A percentile compares a stretch with the other conserved stretches of the same genome.
Conservation (phyloP, 2,888 invertebrate species). For the Ceraclea dissimilis region DNA sequence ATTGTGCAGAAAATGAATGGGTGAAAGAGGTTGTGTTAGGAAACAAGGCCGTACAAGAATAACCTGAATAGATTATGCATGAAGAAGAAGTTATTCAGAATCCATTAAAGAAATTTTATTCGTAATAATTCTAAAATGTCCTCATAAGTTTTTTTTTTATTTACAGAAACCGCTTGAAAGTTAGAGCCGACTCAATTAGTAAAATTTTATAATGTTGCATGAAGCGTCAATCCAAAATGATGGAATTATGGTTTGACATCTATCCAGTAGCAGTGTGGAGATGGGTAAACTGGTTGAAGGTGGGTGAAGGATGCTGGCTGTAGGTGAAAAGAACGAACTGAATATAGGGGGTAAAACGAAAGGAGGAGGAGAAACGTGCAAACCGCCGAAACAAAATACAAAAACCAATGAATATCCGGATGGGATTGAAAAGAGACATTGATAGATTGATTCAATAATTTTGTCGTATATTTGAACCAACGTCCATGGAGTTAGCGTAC, state of each 20-base stretch:
- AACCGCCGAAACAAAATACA: slow-evolving; percentile 12
- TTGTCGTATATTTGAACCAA: too few relatives aligned
- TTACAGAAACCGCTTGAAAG: too few relatives aligned
- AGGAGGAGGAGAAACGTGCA: neutral
- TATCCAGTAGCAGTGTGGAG: neutral
- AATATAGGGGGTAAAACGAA: neutral
- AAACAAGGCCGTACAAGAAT: too few relatives aligned
- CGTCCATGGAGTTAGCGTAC: too few relatives aligned
- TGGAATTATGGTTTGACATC: slow-evolving; percentile 10
- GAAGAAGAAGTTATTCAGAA: too few relatives aligned
- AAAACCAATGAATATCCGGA: slow-evolving; percentile 11
- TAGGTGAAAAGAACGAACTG: neutral
- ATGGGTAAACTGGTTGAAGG: neutral
- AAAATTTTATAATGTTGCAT: neutral
- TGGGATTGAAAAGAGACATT: slow-evolving; percentile 20
- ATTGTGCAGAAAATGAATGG: too few relatives aligned
- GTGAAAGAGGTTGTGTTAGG: too few relatives aligned
- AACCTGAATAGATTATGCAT: too few relatives aligned
- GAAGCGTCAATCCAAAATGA: slow-evolving; percentile 11
- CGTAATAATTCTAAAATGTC: too few relatives aligned
- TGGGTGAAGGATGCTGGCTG: neutral
- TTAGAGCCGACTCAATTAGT: neutral
- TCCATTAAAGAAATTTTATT: too few relatives aligned
- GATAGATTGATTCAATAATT: slow-evolving; percentile 21
- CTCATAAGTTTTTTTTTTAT: too few relatives aligned